These are phyloP conservation scores for Emydocephalus ijimae DNA, from an alignment of 2,113 vertebrate species.

Conservation along the genomic window DNA sequence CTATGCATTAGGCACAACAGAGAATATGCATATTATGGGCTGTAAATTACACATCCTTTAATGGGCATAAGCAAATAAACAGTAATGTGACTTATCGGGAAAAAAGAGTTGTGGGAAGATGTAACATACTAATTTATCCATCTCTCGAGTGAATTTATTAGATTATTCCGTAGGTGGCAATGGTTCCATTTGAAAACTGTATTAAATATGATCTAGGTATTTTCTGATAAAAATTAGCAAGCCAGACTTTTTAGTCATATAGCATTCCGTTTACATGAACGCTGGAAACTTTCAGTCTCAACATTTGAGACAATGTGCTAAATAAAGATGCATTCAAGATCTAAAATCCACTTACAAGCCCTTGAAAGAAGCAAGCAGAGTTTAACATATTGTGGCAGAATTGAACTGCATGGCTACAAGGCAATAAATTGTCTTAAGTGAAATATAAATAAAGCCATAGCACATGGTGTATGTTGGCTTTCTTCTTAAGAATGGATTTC, in stretches of 20 bases:
- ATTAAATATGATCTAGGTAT: background rate
- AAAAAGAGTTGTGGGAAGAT: background rate
- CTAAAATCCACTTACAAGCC: conserved; percentile 6
- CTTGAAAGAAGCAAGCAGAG: background rate
- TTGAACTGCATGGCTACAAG: conserved; percentile 11
- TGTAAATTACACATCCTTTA: conserved; percentile 20
- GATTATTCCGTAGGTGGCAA: conserved; percentile 17
- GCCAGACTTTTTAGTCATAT: conserved; percentile 20
- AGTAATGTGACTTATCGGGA: background rate
- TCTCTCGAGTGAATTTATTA: conserved; percentile 10
- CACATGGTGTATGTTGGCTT: conserved; percentile 15
- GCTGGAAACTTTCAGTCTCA: conserved; percentile 7
- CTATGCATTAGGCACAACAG: conserved; percentile 2
- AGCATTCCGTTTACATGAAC: background rate
- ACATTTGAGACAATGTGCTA: conserved; percentile 9
- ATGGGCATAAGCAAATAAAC: conserved; percentile 10
- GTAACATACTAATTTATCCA: background rate
- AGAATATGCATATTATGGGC: conserved; percentile 3
- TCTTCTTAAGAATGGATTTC: conserved; percentile 21
- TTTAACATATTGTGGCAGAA: conserved; percentile 27
- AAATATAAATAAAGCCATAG: conserved; percentile 15
- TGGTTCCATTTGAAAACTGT: background rate
- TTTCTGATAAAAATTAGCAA: conserved; percentile 10
- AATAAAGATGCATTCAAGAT: conserved; percentile 22
- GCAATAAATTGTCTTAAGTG: conserved; percentile 23